Base-by-base conservation (phyloP, 2,113 vertebrate species). In the Zapus hudsonius region DNA sequence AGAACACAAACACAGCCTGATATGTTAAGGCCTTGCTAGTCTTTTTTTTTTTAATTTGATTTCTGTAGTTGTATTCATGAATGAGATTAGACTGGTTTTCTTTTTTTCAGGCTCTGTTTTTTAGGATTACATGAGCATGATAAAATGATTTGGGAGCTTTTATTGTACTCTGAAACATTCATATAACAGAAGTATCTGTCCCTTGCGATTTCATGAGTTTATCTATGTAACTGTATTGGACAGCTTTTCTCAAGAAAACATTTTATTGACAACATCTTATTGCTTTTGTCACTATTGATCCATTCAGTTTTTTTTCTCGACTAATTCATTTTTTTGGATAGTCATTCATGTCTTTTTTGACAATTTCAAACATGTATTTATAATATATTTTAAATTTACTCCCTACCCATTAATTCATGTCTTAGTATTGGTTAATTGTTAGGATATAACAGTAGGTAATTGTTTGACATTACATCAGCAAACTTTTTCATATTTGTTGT, bases 101-200 rank as follows among this genome's bases (percentile, higher is more conserved):
- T 22, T 69, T 90, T 95, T 89, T 76, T 70, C 64, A 33, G 78
- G 19, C 23, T 78, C 1, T 88, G 33, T 92, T 89, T 95, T 36
- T 84, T 75, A 84, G n/a, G 63, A 90, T 94, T 89, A 83, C 86
- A 16, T n/a, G 86, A 59, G 83, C 61, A 86, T 94, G 83, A 84
- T 93, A 92, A 92, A 93, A 69, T 84, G 76, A 93, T 93, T 87
- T 87, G 74, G 89, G 67, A 92, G 75, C 36, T 94, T 93, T 94
- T 94, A 92, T 15, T 93, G n/a, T 67, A 90, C 79, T 90, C 70
- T 70, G 87, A 95, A 86, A 81, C 19, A 55, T 90, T 95, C 84
- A 52, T 87, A 40, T 84, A 57, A 81, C 80, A 66, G 1, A 15
- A 83, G 31, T 92, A 81, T 93, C 36, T 93, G 67, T 93, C 94